Conservation (phyloP, 2,888 invertebrate genomes). For the Tipula helvola region DNA sequence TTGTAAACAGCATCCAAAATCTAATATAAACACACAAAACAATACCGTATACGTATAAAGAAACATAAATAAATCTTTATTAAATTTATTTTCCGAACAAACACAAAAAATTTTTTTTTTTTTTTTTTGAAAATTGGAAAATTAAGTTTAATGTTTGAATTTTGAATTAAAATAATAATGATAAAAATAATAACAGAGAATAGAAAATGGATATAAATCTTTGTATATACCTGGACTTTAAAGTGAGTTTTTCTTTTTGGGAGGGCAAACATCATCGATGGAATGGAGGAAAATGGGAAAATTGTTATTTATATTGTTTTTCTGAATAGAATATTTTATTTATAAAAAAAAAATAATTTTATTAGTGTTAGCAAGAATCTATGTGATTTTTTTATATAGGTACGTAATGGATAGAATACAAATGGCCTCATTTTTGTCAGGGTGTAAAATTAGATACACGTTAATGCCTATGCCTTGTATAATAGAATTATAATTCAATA, state of each 20-base stretch:
- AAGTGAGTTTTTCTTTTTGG: background rate
- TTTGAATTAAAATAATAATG: slow-evolving; percentile 6
- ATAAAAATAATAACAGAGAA: slow-evolving; percentile 4
- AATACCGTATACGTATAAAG: background rate
- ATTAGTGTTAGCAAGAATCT: background rate
- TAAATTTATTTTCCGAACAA: slow-evolving; percentile 5
- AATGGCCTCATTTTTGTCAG: background rate
- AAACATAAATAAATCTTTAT: slow-evolving; percentile 8
- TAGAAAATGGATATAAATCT: background rate
- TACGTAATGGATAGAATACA: background rate
- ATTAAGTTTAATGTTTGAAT: slow-evolving; percentile 9
- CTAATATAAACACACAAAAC: background rate
- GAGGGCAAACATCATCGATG: background rate
- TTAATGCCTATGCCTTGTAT: background rate
- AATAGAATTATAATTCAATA: background rate
- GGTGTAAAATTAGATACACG: background rate
- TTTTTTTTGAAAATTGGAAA: slow-evolving; percentile 8
- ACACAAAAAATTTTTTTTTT: background rate
- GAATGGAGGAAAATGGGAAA: background rate
- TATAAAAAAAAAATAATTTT: background rate
- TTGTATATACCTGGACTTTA: background rate
- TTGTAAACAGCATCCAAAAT: slow-evolving; percentile 10
- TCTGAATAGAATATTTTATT: slow-evolving; percentile 4
- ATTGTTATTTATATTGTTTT: background rate
- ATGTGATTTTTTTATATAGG: background rate